Percentiles rank a stretch among this genome's conserved stretches.
Conservation (phyloP, 2,888 invertebrate genomes). For the Idaea straminata region DNA sequence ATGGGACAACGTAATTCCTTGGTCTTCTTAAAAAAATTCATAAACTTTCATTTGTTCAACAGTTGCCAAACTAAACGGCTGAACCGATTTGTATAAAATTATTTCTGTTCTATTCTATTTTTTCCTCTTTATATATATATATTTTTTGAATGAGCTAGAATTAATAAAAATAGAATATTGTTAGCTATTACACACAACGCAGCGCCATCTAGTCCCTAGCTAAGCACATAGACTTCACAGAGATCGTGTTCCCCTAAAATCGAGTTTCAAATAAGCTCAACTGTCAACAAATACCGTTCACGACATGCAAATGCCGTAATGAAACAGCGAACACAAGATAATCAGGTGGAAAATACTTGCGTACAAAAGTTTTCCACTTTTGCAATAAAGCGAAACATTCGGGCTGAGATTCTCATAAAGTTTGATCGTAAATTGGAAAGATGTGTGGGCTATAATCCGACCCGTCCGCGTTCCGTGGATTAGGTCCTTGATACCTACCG, state of each 20-base stretch:
- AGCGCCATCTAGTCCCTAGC: too few species aligned
- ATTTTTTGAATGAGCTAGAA: too few species aligned
- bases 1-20: too few species aligned
- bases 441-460: conserved; percentile 1
- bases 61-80: too few species aligned
- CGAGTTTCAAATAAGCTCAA: not conserved
- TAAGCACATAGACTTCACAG: too few species aligned
- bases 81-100: too few species aligned
- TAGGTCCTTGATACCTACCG: not conserved
- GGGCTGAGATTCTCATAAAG: not conserved
- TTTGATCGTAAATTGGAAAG: not conserved
- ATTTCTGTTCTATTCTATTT: too few species aligned
- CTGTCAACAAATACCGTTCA: not conserved
- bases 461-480: conserved; percentile 1
- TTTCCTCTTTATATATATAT: too few species aligned
- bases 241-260: not conserved
- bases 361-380: not conserved
- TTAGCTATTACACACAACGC: too few species aligned
- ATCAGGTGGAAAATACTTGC: conserved; percentile 1
- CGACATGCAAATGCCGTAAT: not conserved
- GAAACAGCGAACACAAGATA: not conserved
- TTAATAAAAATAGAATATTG: too few species aligned
- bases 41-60: too few species aligned
- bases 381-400: not conserved
- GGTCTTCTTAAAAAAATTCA: too few species aligned